Evolutionary conservation across 2,797 vertebrate genomes (phyloP).

Genomic region (Sorex maritimensis): DNA sequence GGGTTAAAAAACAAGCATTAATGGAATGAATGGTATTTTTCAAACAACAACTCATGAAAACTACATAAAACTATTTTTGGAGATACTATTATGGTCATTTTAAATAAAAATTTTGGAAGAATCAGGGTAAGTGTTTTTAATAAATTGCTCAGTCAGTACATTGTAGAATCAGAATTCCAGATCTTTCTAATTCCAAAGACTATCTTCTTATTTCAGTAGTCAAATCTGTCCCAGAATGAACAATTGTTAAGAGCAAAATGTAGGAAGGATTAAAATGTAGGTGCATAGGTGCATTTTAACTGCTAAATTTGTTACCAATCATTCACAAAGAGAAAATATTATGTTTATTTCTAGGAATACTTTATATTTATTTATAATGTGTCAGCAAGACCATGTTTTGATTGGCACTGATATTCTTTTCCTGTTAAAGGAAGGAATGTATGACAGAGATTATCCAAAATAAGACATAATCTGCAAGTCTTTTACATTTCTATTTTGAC

Average conservation of each 20-base stretch:
- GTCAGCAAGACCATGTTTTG: constrained; percentile 9
- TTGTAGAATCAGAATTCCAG: constrained; percentile 22
- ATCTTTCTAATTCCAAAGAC: neutral
- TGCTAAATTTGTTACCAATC: neutral
- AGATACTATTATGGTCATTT: neutral
- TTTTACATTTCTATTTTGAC: constrained; percentile 48
- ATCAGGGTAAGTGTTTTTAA: constrained; percentile 37
- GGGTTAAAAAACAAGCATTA: neutral
- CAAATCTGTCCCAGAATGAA: neutral
- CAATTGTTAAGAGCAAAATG: constrained; percentile 15
- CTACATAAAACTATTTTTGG: neutral
- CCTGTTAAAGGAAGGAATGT: constrained; percentile 50
- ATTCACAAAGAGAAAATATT: neutral
- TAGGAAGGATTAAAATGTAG: constrained; percentile 9
- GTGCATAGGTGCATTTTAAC: neutral
- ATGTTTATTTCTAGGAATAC: neutral
- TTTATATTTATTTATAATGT: neutral
- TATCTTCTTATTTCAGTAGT: neutral
- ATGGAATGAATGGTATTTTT: neutral
- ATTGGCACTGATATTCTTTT: constrained; percentile 36
- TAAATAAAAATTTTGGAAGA: neutral
- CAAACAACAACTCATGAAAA: neutral
- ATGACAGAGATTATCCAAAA: constrained; percentile 20
- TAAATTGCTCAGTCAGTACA: neutral
- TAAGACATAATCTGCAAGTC: neutral